Conservation (phyloP, 1,140 invertebrate genomes). For the Hylaeus volcanicus region DNA sequence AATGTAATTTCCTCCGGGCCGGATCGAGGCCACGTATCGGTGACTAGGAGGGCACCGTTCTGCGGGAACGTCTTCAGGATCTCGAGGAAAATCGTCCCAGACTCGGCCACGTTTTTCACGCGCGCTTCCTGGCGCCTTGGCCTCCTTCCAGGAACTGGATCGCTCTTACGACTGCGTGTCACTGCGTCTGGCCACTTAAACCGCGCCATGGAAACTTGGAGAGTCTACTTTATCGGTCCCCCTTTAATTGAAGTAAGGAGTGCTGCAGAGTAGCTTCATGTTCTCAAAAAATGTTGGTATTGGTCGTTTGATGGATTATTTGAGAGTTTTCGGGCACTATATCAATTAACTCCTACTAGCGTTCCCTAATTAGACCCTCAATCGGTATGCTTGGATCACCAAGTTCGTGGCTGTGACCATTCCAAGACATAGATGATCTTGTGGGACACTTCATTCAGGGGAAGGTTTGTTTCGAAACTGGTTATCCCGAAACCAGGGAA, state of each 20-base stretch:
- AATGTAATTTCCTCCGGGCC: constrained; percentile 14
- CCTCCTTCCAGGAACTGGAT: constrained; percentile 25
- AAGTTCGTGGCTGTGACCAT: too few relatives aligned
- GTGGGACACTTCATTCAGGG: too few relatives aligned
- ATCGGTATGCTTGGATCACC: too few relatives aligned
- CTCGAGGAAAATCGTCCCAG: background rate
- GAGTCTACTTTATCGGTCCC: too few relatives aligned
- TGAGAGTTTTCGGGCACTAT: too few relatives aligned
- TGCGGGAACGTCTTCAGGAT: background rate
- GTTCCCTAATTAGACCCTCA: too few relatives aligned
- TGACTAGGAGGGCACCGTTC: constrained; percentile 6
- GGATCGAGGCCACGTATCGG: background rate
- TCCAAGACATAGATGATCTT: too few relatives aligned
- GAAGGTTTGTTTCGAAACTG: background rate
- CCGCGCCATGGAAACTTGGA: background rate
- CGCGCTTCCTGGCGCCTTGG: constrained; percentile 24
- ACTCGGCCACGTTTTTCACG: constrained; percentile 10
- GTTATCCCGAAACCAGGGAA: background rate
- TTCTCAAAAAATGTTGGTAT: too few relatives aligned
- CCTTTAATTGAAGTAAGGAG: too few relatives aligned
- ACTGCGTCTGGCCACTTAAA: background rate
- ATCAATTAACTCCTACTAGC: too few relatives aligned
- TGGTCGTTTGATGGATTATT: too few relatives aligned
- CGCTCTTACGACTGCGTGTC: constrained; percentile 27
- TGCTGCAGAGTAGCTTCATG: too few relatives aligned